phyloP scores from a whole-genome alignment of 2,888 invertebrate genomes.

The Volucella inflata region DNA sequence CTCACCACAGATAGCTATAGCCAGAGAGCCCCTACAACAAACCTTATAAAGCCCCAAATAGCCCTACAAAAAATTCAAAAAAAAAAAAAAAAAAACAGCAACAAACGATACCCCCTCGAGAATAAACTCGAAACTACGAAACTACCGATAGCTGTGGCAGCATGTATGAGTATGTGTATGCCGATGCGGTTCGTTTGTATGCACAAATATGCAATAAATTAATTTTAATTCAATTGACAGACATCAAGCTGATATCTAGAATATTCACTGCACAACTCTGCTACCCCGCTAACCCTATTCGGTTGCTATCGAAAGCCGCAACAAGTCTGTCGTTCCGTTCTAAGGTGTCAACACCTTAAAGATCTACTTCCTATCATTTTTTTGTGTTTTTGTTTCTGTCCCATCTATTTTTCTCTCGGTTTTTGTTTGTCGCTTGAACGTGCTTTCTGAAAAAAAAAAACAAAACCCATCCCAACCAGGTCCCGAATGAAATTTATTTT shows the following conservation, averaged over 20 bases:
- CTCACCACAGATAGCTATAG: neutral
- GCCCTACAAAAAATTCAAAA: slow-evolving; percentile 19
- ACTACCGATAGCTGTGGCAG: too few species aligned
- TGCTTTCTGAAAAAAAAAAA: slow-evolving; percentile 5
- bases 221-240: slow-evolving; percentile 71
- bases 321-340: neutral
- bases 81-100: slow-evolving; percentile 1
- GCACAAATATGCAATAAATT: slow-evolving; percentile 67
- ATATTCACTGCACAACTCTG: neutral
- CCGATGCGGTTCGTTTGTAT: slow-evolving; percentile 37
- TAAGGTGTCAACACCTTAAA: slow-evolving; percentile 12
- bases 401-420: slow-evolving; percentile 22
- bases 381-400: neutral
- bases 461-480: neutral
- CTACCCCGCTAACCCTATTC: neutral
- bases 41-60: neutral
- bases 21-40: neutral
- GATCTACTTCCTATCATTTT: too few species aligned
- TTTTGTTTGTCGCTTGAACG: slow-evolving; percentile 51
- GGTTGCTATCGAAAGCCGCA: neutral
- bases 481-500: neutral
- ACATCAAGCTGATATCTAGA: slow-evolving; percentile 29
- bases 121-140: too few species aligned
- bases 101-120: neutral
- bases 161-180: neutral